Evolutionary conservation across 2,113 vertebrate genomes (phyloP).

Genomic region (Emydura subglobosa): DNA sequence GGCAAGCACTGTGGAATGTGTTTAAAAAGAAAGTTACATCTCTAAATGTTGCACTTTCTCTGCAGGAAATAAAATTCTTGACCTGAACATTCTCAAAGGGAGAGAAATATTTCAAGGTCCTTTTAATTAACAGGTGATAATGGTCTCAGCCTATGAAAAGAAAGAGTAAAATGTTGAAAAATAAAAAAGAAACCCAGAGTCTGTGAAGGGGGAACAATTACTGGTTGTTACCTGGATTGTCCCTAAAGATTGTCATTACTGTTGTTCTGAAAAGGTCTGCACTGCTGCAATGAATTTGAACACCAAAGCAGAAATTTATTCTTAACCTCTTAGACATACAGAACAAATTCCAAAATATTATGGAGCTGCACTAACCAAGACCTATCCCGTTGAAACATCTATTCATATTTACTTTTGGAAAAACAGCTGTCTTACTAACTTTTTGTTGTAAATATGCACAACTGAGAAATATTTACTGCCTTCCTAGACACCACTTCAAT

Average conservation of each 20-base stretch:
- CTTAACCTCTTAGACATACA: not conserved
- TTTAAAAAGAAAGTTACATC: not conserved
- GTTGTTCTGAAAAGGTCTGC: no score
- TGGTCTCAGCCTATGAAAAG: not conserved
- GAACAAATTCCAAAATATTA: not conserved
- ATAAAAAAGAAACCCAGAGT: no score
- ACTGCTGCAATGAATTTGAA: no score
- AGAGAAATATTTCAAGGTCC: not conserved
- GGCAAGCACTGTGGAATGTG: not conserved
- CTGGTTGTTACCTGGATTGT: no score
- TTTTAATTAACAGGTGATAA: not conserved
- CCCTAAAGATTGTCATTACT: no score
- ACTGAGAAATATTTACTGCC: not conserved
- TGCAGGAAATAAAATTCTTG: not conserved
- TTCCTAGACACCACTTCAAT: not conserved
- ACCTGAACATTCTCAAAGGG: not conserved
- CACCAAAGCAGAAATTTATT: no score
- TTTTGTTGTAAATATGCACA: no score
- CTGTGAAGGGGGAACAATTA: no score
- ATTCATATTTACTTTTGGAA: no score
- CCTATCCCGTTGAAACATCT: rapidly evolving
- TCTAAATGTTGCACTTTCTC: not conserved
- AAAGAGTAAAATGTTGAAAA: not conserved
- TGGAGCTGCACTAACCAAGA: not conserved
- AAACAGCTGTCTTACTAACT: no score